Evolutionary conservation across 2,797 vertebrate genomes (phyloP).

Genomic region (Anguilla obscura): DNA sequence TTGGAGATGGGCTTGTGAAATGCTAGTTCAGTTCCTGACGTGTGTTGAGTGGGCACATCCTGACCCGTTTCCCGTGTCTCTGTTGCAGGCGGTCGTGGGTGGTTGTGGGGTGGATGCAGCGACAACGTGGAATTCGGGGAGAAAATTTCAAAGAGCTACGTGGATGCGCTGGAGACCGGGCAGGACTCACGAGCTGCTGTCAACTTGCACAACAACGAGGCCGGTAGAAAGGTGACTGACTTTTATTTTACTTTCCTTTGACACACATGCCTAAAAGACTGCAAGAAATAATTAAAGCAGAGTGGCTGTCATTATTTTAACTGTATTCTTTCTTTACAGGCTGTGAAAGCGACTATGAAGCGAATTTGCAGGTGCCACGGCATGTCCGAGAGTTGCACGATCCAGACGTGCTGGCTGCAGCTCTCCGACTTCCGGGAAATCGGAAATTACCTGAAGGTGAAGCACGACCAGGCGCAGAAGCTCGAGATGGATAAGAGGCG

Average conservation of each 20-base stretch:
- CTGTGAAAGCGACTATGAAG: conserved; percentile 74
- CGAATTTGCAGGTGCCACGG: conserved; percentile 79
- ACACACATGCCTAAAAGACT: background rate
- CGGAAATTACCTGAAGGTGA: conserved; percentile 75
- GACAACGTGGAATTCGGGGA: conserved; percentile 81
- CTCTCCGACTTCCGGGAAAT: conserved; percentile 74
- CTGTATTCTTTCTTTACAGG: conserved; percentile 54
- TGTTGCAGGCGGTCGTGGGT: conserved; percentile 73
- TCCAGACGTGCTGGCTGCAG: conserved; percentile 82
- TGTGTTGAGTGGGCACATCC: background rate
- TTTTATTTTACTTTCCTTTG: background rate
- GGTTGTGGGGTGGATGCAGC: conserved; percentile 83
- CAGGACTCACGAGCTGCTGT: conserved; percentile 76
- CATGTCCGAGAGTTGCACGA: conserved; percentile 80
- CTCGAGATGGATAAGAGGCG: conserved; percentile 75
- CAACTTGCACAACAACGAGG: conserved; percentile 80
- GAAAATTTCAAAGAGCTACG: conserved; percentile 76
- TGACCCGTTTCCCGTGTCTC: background rate
- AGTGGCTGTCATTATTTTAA: background rate
- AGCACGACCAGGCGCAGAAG: conserved; percentile 74
- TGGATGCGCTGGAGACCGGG: conserved; percentile 78
- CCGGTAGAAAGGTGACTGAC: conserved; percentile 67
- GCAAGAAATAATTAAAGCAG: background rate
- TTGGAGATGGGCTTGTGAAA: background rate
- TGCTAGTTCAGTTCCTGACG: background rate